phyloP scores from a whole-genome alignment of 1,140 invertebrate genomes.

The Zaprionus davidi region DNA sequence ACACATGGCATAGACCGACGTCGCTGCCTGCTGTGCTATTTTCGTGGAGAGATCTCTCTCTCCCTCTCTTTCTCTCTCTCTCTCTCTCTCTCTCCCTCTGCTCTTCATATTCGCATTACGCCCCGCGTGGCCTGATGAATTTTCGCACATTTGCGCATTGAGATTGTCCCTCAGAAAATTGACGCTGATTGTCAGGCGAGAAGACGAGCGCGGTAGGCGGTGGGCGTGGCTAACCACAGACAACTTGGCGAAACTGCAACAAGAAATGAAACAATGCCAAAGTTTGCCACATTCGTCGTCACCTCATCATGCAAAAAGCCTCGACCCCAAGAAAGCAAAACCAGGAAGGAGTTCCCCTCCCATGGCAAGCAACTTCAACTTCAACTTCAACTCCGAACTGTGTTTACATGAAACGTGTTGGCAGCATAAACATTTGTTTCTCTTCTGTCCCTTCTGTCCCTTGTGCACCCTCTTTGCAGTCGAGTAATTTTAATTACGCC shows the following conservation, averaged over 20 bases:
- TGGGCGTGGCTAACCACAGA: conserved; percentile 30
- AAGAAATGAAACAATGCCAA: conserved; percentile 42
- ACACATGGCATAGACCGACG: conserved; percentile 24
- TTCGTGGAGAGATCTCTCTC: conserved; percentile 23
- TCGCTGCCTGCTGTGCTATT: conserved; percentile 49
- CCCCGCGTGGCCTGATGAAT: conserved; percentile 33
- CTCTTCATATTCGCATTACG: not conserved
- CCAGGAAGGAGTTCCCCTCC: conserved; percentile 50
- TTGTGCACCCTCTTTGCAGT: conserved; percentile 34
- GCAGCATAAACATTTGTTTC: conserved; percentile 72
- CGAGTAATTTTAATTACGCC: conserved; percentile 79
- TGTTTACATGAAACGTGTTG: conserved; percentile 75
- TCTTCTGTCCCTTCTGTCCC: not conserved
- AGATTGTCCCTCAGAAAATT: conserved; percentile 46
- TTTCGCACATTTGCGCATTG: conserved; percentile 58
- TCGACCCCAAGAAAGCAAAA: conserved; percentile 45
- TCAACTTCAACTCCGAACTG: conserved; percentile 13
- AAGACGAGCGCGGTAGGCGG: not conserved
- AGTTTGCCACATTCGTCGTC: conserved; percentile 58
- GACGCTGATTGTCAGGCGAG: conserved; percentile 60
- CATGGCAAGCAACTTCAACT: not conserved
- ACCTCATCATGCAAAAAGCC: conserved; percentile 70
- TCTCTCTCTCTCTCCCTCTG: not conserved
- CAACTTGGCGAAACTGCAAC: conserved; percentile 56
- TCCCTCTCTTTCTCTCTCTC: not conserved